phyloP scores from a whole-genome alignment of 2,888 invertebrate species.

The Mactromeris polynyma region DNA sequence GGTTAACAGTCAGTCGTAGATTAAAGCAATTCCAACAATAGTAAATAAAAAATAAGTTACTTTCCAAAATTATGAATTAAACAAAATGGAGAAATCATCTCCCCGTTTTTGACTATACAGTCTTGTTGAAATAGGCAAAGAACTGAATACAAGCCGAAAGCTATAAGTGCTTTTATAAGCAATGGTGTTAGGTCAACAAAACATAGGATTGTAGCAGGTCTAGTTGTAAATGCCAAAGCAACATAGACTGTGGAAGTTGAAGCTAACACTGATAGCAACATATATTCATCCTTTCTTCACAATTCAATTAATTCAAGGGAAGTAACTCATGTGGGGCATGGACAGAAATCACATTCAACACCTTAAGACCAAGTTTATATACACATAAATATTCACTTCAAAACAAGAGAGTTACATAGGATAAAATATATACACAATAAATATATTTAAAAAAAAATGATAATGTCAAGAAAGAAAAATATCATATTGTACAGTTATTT shows the following conservation, averaged over 20 bases:
- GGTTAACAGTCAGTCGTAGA: no score
- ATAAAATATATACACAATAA: background rate
- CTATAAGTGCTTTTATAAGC: background rate
- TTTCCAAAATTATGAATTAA: no score
- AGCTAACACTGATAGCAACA: background rate
- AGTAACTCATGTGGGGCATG: background rate
- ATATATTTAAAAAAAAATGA: background rate
- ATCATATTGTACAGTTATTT: background rate
- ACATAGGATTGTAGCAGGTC: background rate
- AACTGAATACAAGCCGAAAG: no score
- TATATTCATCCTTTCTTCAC: background rate
- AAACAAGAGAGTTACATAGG: background rate
- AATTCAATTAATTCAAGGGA: background rate
- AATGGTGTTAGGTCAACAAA: background rate
- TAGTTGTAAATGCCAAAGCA: background rate
- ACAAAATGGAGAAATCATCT: no score
- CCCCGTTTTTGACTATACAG: no score
- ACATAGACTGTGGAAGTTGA: background rate
- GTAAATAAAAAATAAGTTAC: no score
- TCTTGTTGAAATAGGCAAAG: no score
- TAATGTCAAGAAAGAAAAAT: background rate
- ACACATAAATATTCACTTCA: background rate
- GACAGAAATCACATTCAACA: background rate
- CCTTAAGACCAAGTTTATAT: background rate
- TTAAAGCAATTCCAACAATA: no score